A percentile compares a stretch with the other conserved stretches of the same genome.
phyloP scores from a whole-genome alignment of 2,113 vertebrate genomes.

The Lophius piscatorius region DNA sequence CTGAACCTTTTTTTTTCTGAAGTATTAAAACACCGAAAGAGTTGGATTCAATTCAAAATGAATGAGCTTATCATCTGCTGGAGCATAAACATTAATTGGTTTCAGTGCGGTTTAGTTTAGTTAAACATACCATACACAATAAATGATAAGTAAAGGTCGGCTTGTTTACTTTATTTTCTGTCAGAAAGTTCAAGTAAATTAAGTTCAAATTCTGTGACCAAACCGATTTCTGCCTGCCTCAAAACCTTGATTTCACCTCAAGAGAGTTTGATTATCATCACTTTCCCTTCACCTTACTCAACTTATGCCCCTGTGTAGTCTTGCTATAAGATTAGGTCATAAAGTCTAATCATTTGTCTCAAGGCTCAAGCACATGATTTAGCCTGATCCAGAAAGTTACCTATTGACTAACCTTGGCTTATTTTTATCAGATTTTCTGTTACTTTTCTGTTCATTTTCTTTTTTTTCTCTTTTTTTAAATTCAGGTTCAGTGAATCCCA shows the following conservation, averaged over 20 bases:
- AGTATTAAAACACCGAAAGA: neutral
- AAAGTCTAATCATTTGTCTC: slow-evolving; percentile 50
- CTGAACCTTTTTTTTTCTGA: neutral
- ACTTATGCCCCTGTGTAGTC: slow-evolving; percentile 40
- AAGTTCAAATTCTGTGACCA: slow-evolving; percentile 3
- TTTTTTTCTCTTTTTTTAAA: neutral
- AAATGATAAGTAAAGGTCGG: neutral
- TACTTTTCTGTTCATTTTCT: slow-evolving; percentile 4
- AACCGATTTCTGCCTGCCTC: neutral
- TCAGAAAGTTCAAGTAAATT: slow-evolving; percentile 12
- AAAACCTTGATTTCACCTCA: neutral
- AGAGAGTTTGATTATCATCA: slow-evolving; percentile 25
- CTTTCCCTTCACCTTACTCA: slow-evolving; percentile 31
- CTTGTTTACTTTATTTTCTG: slow-evolving; percentile 14
- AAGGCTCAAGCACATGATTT: slow-evolving; percentile 26
- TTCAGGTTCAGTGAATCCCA: slow-evolving; percentile 90
- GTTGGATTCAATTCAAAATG: neutral
- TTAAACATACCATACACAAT: too few species aligned
- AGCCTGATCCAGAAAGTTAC: slow-evolving; percentile 11
- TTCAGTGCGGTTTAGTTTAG: neutral
- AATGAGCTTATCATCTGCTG: neutral
- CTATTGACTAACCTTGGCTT: slow-evolving; percentile 22
- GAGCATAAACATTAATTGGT: neutral
- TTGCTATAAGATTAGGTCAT: slow-evolving; percentile 52
- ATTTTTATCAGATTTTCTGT: neutral